phyloP scores from a whole-genome alignment of 53 echinoderm and acorn worm species.

The Echinarachnius parma region DNA sequence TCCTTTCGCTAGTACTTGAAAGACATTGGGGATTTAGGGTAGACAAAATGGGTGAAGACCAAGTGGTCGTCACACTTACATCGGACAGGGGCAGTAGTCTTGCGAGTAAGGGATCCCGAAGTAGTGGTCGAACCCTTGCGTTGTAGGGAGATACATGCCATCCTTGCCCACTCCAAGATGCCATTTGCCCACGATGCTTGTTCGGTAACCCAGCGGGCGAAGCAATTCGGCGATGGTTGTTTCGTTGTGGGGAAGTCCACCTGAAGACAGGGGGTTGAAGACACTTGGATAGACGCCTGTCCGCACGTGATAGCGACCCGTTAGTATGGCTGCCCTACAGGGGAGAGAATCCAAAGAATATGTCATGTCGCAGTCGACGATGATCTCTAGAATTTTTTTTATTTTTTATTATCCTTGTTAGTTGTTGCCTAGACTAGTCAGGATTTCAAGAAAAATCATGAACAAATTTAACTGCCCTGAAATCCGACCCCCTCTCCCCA shows the following conservation, averaged over 20 bases:
- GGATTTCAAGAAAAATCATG: too few relatives aligned
- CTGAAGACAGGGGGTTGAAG: conserved; percentile 33
- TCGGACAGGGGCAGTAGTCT: conserved; percentile 49
- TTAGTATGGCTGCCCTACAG: conserved; percentile 51
- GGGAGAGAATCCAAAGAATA: neutral
- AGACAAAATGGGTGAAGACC: too few relatives aligned
- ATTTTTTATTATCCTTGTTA: too few relatives aligned
- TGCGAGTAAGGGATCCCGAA: conserved; percentile 55
- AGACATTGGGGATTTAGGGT: too few relatives aligned
- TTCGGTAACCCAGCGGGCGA: conserved; percentile 42
- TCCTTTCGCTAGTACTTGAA: too few relatives aligned
- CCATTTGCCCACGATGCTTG: conserved; percentile 55
- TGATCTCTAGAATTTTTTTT: too few relatives aligned
- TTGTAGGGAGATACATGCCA: conserved; percentile 36
- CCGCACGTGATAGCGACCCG: conserved; percentile 38
- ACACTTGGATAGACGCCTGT: conserved; percentile 53
- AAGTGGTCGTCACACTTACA: conserved; percentile 7
- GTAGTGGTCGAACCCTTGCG: conserved; percentile 51
- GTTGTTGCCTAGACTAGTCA: too few relatives aligned
- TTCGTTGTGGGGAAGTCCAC: conserved; percentile 56
- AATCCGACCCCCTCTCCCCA: too few relatives aligned
- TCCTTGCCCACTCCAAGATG: conserved; percentile 56
- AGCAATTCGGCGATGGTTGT: conserved; percentile 53
- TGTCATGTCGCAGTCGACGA: neutral
- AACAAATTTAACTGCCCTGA: too few relatives aligned